phyloP scores from a whole-genome alignment of 2,113 vertebrate species.

The Haemorhous mexicanus region DNA sequence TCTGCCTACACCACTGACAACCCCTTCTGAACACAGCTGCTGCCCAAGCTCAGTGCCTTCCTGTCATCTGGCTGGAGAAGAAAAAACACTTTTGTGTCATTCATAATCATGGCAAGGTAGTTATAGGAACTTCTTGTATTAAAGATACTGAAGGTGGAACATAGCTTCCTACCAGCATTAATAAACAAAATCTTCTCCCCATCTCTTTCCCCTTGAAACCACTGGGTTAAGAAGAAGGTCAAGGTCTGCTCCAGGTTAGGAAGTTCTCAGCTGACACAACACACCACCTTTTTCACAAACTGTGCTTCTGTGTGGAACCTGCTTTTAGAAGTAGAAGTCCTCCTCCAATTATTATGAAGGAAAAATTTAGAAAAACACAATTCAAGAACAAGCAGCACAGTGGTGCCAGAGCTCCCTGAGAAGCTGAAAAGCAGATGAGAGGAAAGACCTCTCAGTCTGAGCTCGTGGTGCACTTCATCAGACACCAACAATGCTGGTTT shows the following conservation, averaged over 20 bases:
- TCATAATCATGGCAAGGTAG: background rate
- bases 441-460: background rate
- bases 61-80: slow-evolving; percentile 4
- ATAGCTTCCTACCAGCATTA: background rate
- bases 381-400: background rate
- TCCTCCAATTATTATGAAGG: background rate
- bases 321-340: background rate
- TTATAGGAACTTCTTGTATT: background rate
- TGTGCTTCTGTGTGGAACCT: background rate
- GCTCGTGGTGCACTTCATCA: background rate
- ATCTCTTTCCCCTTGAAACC: background rate
- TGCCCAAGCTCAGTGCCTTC: slow-evolving; percentile 29
- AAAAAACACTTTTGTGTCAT: background rate
- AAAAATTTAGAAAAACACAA: background rate
- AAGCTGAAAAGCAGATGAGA: background rate
- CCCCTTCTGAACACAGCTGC: slow-evolving; percentile 30
- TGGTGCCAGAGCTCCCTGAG: background rate
- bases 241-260: background rate
- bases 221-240: background rate
- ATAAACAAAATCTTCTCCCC: background rate
- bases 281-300: background rate
- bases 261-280: background rate
- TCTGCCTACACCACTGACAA: slow-evolving; percentile 37
- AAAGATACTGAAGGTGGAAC: background rate
- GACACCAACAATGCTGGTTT: background rate